These are phyloP conservation scores for Ahaetulla prasina DNA, from an alignment of 2,113 vertebrate species.

Conservation along the genomic window DNA sequence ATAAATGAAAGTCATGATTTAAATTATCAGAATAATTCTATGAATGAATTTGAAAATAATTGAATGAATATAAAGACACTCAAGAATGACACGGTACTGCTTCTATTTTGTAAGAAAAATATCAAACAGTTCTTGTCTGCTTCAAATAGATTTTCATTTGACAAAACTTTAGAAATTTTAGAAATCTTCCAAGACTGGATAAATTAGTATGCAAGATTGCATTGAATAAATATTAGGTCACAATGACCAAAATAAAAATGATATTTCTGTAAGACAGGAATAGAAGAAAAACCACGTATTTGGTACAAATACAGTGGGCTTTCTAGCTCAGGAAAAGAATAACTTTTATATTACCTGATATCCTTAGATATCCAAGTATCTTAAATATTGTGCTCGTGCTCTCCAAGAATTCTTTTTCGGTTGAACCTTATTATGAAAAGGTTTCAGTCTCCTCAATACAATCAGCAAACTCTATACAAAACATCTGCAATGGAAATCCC, in stretches of 20 bases:
- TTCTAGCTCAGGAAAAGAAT: background rate
- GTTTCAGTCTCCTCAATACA: too few relatives aligned
- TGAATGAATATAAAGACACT: background rate
- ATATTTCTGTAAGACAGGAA: background rate
- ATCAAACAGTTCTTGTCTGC: background rate
- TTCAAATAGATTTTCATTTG: background rate
- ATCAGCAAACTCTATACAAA: background rate
- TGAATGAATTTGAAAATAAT: background rate
- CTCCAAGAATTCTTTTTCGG: background rate
- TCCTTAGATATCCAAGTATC: background rate
- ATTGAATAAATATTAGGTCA: background rate
- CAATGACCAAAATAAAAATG: background rate
- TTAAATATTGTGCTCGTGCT: background rate
- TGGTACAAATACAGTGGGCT: background rate
- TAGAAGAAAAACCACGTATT: background rate
- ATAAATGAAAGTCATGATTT: conserved; percentile 10
- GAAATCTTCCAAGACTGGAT: background rate
- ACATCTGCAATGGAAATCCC: background rate
- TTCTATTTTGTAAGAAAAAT: background rate
- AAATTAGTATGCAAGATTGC: background rate
- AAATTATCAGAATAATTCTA: conserved; percentile 6
- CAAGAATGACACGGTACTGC: background rate
- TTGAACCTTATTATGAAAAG: background rate
- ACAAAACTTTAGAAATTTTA: background rate
- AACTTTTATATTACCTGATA: background rate